Evolutionary conservation across 2,113 vertebrate genomes (phyloP), one percentile per base, ranked within the genome.

Genomic region (Corythoichthys haematopterus): DNA sequence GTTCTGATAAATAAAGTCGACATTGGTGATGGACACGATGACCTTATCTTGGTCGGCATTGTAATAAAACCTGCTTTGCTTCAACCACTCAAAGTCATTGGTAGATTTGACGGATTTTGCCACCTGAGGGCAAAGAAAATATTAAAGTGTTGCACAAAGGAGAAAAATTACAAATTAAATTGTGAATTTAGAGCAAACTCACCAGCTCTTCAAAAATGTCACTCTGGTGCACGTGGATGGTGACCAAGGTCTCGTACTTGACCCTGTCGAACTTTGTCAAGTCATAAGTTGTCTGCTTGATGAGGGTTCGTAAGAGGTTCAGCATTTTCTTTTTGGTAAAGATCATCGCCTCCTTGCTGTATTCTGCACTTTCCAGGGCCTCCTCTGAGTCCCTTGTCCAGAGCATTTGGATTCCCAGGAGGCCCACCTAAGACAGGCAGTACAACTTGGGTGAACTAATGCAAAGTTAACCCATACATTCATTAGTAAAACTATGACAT

Each of bases 171-270:
- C 4, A 20, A 43, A 61, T n/a, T 15, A 52, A 52, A 3, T 3
- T 28, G 3, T 28, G 20, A 55, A 55, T 7, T 20, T 2, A 10
- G 9, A 28, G 52, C 2, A 14, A 57, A 33, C 79, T 88, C 89
- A 96, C 94, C 85, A 96, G 82, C 68, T 95, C 93, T 89, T 94
- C 93, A 79, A 96, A 96, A 78, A 96, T 95, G 74, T 96, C 94
- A 81, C 85, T 89, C 70, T 96, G 94, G 82, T 96, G 94, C 52
- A 96, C 94, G 12, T 96, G 94, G 74, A 96, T 95, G 61, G 94
- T 96, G 87, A 96, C 91, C 6, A 96, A 90, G 0, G 93, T 93
- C 88, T 96, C 94, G 84, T 91, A 95, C 82, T 96, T 95, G 71
- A 93, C 89, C 87, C 94, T 89, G 12, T 96, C 94, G 83, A 93